Evolutionary conservation across 2,113 vertebrate species (phyloP).

Genomic region (Hydrochoerus hydrochaeris): DNA sequence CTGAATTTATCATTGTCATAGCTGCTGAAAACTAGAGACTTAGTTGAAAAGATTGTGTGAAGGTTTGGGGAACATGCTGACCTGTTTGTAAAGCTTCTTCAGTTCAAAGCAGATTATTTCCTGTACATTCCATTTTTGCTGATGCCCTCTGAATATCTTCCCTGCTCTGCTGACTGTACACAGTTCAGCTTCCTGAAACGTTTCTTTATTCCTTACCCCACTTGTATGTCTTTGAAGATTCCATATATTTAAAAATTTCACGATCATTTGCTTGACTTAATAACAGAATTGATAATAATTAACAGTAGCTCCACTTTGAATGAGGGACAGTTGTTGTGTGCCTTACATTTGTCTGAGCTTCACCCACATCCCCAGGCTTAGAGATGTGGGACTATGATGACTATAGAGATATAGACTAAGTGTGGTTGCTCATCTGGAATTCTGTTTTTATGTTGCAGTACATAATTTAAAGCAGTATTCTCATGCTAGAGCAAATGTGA

Average conservation of each 20-base stretch:
- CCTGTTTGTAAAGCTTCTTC: not conserved
- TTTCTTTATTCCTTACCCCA: not conserved
- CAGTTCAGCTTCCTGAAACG: not conserved
- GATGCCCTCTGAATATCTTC: not conserved
- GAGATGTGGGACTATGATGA: not conserved
- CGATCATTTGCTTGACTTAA: not conserved
- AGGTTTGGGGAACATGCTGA: not conserved
- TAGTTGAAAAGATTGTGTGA: not conserved
- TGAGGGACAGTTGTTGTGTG: not conserved
- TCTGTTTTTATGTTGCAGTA: slow-evolving; percentile 28
- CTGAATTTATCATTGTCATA: not conserved
- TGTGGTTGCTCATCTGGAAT: not conserved
- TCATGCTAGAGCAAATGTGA: not conserved
- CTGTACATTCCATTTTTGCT: not conserved
- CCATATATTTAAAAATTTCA: not conserved
- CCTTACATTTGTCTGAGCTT: not conserved
- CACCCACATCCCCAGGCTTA: not conserved
- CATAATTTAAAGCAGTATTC: slow-evolving; percentile 1
- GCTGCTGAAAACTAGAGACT: not conserved
- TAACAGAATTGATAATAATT: not conserved
- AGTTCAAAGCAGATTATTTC: not conserved
- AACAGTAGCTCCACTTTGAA: not conserved
- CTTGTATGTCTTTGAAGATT: not conserved
- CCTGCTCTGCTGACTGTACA: not conserved
- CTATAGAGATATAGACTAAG: not conserved